Conservation (phyloP, 2,888 invertebrate genomes). For the Xestia rhomboidea region DNA sequence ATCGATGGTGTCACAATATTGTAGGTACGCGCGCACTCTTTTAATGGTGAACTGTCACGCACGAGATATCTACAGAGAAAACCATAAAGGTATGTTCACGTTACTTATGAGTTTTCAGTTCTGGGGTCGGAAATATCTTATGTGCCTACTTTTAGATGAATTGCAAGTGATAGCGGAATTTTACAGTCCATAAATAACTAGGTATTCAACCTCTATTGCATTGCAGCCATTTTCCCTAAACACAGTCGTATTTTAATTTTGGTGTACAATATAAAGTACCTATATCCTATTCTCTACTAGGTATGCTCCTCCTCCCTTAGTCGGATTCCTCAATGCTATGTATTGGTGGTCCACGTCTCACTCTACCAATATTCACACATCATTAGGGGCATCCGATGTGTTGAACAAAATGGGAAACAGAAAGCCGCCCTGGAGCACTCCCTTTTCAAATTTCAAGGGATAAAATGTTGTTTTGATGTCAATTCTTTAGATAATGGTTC, state of each 20-base stretch:
- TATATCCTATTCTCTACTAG: background rate
- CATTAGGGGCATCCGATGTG: background rate
- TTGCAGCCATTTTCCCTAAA: background rate
- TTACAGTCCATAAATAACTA: background rate
- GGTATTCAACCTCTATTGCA: background rate
- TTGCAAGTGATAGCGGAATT: background rate
- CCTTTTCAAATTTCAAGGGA: background rate
- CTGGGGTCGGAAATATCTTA: background rate
- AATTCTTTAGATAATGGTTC: background rate
- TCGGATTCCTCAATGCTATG: background rate
- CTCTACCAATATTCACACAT: background rate
- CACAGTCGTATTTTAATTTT: background rate
- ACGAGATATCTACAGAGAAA: slow-evolving; percentile 39
- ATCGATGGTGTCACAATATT: slow-evolving; percentile 23
- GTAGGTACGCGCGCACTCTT: slow-evolving; percentile 11
- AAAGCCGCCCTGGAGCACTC: background rate
- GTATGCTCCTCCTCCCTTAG: background rate
- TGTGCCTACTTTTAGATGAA: background rate
- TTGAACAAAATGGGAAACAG: background rate
- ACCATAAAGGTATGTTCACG: background rate
- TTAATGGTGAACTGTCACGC: slow-evolving; percentile 40
- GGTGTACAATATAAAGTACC: background rate
- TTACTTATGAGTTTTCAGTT: background rate
- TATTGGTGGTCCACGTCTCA: background rate
- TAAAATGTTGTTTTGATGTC: background rate